Conservation (phyloP, 1,140 invertebrate species). For the Lanistes nyassanus region DNA sequence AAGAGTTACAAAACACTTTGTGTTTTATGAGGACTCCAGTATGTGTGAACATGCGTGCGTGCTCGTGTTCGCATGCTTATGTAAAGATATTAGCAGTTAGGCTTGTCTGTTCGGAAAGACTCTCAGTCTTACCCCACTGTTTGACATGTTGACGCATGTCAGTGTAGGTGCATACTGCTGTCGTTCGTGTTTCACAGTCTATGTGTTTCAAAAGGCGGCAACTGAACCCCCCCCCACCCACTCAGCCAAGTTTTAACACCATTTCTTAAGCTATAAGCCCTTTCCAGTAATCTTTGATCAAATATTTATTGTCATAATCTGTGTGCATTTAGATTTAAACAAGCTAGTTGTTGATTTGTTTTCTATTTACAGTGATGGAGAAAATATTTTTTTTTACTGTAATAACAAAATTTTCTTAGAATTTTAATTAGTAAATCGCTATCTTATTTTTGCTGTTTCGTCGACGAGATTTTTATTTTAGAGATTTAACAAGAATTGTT, state of each 20-base stretch:
- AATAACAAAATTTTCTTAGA: too few species aligned
- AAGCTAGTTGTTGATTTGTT: not conserved
- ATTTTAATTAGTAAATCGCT: too few species aligned
- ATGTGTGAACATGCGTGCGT: constrained; percentile 3
- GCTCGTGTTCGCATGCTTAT: constrained; percentile 4
- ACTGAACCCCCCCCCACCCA: not conserved
- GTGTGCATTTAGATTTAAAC: not conserved
- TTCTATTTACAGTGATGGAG: too few species aligned
- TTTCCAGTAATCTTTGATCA: not conserved
- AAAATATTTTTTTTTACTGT: too few species aligned
- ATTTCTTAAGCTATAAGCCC: too few species aligned
- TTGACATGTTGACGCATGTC: not conserved
- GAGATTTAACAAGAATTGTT: too few species aligned
- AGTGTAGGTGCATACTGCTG: not conserved
- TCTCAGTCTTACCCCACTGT: too few species aligned
- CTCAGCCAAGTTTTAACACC: not conserved
- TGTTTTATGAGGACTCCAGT: not conserved
- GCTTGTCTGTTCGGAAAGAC: too few species aligned
- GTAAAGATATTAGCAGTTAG: not conserved
- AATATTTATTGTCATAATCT: not conserved
- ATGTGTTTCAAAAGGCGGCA: not conserved
- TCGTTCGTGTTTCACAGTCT: not conserved
- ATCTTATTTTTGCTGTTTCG: too few species aligned
- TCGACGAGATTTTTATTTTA: too few species aligned
- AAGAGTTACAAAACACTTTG: not conserved